These are phyloP conservation scores for Uromys caudimaculatus DNA, from an alignment of 2,797 vertebrate genomes.

Conservation along the genomic window DNA sequence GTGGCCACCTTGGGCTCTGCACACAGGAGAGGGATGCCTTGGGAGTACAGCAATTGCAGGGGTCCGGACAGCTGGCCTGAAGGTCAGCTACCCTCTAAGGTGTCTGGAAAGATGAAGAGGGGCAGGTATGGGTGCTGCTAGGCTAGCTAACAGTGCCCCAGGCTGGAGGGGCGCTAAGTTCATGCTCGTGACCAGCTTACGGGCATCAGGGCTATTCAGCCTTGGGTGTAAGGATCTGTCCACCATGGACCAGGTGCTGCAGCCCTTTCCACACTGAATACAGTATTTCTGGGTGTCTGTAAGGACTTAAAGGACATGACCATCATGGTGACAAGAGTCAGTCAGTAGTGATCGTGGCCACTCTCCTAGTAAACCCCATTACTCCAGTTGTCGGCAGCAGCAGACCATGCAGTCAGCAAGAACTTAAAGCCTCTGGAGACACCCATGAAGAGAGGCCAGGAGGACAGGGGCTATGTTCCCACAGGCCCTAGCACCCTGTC, in stretches of 20 bases:
- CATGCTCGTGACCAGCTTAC: neutral
- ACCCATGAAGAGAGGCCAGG: neutral
- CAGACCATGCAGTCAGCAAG: neutral
- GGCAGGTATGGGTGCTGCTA: neutral
- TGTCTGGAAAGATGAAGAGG: conserved; percentile 39
- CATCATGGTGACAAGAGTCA: neutral
- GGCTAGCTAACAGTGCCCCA: neutral
- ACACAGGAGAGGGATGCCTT: neutral
- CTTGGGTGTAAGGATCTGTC: neutral
- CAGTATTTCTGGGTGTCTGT: neutral
- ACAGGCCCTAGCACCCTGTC: neutral
- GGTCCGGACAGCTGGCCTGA: neutral
- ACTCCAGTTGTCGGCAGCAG: neutral
- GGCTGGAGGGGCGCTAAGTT: neutral
- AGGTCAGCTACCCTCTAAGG: neutral
- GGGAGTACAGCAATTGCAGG: neutral
- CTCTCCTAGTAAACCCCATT: neutral
- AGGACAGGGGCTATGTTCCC: neutral
- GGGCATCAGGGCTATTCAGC: neutral
- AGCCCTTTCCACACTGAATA: neutral
- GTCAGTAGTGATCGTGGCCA: neutral
- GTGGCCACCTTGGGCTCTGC: neutral
- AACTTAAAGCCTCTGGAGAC: neutral
- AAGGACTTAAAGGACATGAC: neutral
- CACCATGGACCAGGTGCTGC: neutral